Base-by-base conservation (phyloP, 2,113 vertebrate genomes). In the Opisthocomus hoazin region DNA sequence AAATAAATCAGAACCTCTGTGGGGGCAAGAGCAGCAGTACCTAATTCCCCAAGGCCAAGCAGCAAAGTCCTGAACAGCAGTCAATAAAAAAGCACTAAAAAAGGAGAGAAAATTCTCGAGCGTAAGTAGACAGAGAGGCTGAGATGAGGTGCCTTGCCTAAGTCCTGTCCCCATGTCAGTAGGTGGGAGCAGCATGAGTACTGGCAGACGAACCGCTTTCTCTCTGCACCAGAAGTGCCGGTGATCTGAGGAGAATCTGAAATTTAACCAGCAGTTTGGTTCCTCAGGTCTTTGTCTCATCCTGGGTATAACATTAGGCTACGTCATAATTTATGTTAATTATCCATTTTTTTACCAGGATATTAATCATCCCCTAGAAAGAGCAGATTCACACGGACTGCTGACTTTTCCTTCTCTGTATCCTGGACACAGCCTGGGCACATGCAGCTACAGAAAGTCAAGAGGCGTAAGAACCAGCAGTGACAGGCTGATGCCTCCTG, bases 121-220 rank as follows among this genome's bases (percentile, higher is more conserved):
- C 22, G 18, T 21, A 43, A 34, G 15, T 53, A 51, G 16, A 57
- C 13, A 8, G 13, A 39, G 23, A 65, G 26, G 39, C 10, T 81
- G 50, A 51, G 60, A 74, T 3, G 22, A 63, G 77, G 60, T 12
- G 12, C 9, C 45, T 39, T 73, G 58, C 54, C 32, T 5, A 51
- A 68, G 5, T 39, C 45, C 64, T 48, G 17, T 57, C 18, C 30
- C 30, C 1, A 0, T 0, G 1, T 51, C 34, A 76, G 16, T 1
- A 37, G 34, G 9, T 26, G 32, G 20, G 39, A 53, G 30, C 2
- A 73, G 50, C 53, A 34, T 0, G 0, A 48, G 54, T 37, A 9
- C 30, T 43, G 54, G 50, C 34, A 84, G 48, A n/a, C 3, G 1
- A 91, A 36, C 20, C 5, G 19, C 37, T 58, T 54, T 58, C n/a